Evolutionary conservation across 2,888 invertebrate genomes (phyloP).

Genomic region (Rhagonycha lutea): DNA sequence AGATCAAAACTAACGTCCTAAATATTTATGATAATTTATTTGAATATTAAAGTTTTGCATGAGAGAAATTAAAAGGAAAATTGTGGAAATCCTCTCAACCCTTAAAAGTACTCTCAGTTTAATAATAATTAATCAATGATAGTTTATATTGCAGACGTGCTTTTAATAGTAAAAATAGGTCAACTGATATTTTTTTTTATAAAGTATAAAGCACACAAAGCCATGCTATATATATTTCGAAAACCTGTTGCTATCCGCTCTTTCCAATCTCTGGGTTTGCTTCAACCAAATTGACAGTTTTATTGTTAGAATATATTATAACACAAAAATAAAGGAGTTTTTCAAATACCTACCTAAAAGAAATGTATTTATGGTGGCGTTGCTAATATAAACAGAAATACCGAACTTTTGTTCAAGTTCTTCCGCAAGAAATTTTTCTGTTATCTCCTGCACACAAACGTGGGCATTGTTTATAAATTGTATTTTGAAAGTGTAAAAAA

Average conservation of each 20-base stretch:
- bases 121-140: background rate
- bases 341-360: background rate
- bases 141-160: background rate
- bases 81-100: background rate
- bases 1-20: background rate
- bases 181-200: background rate
- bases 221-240: background rate
- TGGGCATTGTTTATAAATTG: background rate
- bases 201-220: background rate
- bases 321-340: background rate
- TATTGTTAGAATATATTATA: background rate
- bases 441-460: background rate
- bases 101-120: background rate
- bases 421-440: background rate
- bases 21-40: background rate
- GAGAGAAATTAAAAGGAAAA: background rate
- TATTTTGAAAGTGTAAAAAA: background rate
- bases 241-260: conserved; percentile 1
- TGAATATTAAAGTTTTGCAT: background rate
- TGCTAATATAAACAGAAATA: background rate
- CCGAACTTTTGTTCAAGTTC: background rate
- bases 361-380: background rate
- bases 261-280: background rate
- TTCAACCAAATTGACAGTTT: background rate
- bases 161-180: background rate